Base-by-base conservation (phyloP, 2,113 vertebrate genomes). In the Mola mola region DNA sequence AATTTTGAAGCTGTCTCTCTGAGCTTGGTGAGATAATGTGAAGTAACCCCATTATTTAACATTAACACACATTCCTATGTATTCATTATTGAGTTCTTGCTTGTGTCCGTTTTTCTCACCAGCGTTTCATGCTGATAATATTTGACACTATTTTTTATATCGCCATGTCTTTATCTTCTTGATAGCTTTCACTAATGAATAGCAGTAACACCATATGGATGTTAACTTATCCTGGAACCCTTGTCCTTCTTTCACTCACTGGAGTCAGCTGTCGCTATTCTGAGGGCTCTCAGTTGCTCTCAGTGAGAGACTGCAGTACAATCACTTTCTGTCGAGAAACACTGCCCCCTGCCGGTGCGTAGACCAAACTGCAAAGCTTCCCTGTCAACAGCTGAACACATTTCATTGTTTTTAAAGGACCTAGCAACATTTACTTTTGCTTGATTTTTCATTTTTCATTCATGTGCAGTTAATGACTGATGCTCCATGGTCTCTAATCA, bases 261-360 rank as follows among this genome's bases (percentile, higher is more conserved):
- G n/a, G n/a, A n/a, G n/a, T n/a, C n/a, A n/a, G n/a, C n/a, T n/a
- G 12, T 36, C 17, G 3, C 40, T 42, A 17, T 20, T 9, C 2
- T 8, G 5, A 16, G n/a, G 8, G 20, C 8, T 6, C 16, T 21
- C 12, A 36, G 25, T 25, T 58, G 10, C 46, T 50, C 50, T 47
- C 15, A 59, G 26, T 41, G 52, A 52, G 43, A 5, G 37, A 61
- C 40, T 66, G 72, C 43, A 74, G 69, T 42, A 69, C 79, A 75
- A 73, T 82, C 67, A 70, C 55, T 66, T 56, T 60, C 33, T 42
- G 75, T 58, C 70, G 42, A 59, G 67, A 46, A 81, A 68, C 77
- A 81, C 82, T 86, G 85, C 83, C 87, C 78, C 78, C 88, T 87
- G 62, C 83, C 88, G 88, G 82, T 70, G 48, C 19, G n/a, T n/a